phyloP scores from a whole-genome alignment of 2,888 invertebrate species.

The Eulithis testata region DNA sequence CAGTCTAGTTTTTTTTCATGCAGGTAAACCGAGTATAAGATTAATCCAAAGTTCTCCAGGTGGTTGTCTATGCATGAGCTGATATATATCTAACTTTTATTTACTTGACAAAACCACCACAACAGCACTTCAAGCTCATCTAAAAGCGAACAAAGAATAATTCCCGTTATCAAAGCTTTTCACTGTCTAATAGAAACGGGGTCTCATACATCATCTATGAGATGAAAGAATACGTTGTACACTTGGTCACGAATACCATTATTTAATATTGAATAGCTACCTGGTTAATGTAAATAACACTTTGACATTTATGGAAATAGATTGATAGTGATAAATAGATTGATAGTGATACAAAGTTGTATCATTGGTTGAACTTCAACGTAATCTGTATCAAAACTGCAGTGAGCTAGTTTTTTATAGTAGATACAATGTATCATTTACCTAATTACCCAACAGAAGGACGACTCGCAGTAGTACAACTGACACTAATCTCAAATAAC shows the following conservation, averaged over 20 bases:
- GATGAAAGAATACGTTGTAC: conserved; percentile 46
- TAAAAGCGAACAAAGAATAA: conserved; percentile 33
- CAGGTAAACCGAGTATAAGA: no score
- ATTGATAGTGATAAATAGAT: not conserved
- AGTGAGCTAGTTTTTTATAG: no score
- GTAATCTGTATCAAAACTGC: no score
- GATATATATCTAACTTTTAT: conserved; percentile 7
- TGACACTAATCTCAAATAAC: no score
- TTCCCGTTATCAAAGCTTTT: conserved; percentile 48
- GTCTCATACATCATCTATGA: conserved; percentile 48
- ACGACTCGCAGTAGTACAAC: no score
- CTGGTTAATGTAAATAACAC: not conserved
- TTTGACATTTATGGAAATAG: conserved; percentile 10
- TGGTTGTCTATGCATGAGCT: no score
- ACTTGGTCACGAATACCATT: conserved; percentile 62
- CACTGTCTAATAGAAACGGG: conserved; percentile 54
- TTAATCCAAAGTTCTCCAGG: no score
- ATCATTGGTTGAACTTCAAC: no score
- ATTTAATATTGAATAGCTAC: conserved; percentile 51
- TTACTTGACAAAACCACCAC: conserved; percentile 33
- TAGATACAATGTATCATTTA: no score
- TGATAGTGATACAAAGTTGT: no score
- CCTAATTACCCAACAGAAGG: no score
- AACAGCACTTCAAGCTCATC: conserved; percentile 31
- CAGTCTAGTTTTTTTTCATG: no score